Conservation (phyloP, 1,140 invertebrate genomes). For the Eumaeus atala region DNA sequence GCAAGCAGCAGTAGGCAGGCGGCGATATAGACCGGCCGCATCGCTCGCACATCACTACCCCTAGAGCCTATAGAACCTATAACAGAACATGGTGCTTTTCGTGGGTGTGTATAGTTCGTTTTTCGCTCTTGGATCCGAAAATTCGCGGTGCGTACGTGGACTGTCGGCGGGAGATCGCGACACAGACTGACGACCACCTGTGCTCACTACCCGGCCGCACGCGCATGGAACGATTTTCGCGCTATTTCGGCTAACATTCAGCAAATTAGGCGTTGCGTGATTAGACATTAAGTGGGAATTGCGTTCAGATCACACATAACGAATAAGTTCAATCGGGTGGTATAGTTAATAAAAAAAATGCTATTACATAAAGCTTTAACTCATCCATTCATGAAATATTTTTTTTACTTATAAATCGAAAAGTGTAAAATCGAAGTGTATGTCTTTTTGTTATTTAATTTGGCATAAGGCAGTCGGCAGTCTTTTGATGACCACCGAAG, state of each 20-base stretch:
- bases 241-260: constrained; percentile 72
- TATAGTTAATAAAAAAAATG: too few species aligned
- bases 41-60: constrained; percentile 72
- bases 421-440: too few species aligned
- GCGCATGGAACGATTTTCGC: constrained; percentile 70
- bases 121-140: constrained; percentile 41
- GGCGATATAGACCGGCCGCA: constrained; percentile 78
- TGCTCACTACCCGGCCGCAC: constrained; percentile 50
- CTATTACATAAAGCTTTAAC: too few species aligned
- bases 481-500: too few species aligned
- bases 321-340: too few species aligned
- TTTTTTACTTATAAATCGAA: too few species aligned
- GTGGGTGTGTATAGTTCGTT: constrained; percentile 32
- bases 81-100: background rate
- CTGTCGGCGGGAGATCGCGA: constrained; percentile 59
- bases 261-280: constrained; percentile 63
- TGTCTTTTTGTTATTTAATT: too few species aligned
- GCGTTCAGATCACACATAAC: too few species aligned
- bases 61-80: constrained; percentile 10
- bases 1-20: constrained; percentile 78
- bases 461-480: too few species aligned
- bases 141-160: constrained; percentile 56
- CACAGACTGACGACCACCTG: constrained; percentile 64
- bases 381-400: background rate
- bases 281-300: constrained; percentile 40